These are phyloP conservation scores for Onychomys leucogaster DNA, from an alignment of 2,797 vertebrate species.

Conservation along the genomic window DNA sequence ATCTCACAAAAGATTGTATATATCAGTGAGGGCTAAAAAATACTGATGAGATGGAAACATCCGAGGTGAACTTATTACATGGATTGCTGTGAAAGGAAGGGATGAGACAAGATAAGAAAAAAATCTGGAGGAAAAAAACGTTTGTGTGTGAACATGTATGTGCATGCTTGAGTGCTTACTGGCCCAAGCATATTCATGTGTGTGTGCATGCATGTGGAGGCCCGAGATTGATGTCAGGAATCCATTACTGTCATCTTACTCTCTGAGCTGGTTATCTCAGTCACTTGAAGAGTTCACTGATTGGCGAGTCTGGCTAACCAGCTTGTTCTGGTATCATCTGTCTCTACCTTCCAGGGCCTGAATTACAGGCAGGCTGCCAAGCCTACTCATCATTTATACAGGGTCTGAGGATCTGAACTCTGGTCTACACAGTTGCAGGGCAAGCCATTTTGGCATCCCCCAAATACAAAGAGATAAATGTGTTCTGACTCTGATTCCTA, in stretches of 20 bases:
- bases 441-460: not conserved
- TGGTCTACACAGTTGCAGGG: not conserved
- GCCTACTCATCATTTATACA: not conserved
- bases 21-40: not conserved
- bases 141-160: not conserved
- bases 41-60: not conserved
- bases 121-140: not conserved
- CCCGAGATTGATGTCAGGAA: not conserved
- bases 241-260: not conserved
- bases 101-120: conserved; percentile 1
- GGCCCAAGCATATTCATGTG: not conserved
- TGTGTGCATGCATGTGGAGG: not conserved
- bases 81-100: conserved; percentile 21
- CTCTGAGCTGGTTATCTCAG: not conserved
- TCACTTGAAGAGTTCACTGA: not conserved
- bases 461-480: not conserved
- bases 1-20: not conserved
- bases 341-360: not conserved
- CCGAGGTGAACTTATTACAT: not conserved
- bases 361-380: not conserved
- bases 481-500: not conserved
- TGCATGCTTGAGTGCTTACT: not conserved
- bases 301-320: not conserved
- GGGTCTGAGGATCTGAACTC: not conserved
- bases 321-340: not conserved